Percentiles rank a stretch among this genome's conserved stretches.
phyloP scores from a whole-genome alignment of 2,888 invertebrate species.

The Acrocera orbiculus region DNA sequence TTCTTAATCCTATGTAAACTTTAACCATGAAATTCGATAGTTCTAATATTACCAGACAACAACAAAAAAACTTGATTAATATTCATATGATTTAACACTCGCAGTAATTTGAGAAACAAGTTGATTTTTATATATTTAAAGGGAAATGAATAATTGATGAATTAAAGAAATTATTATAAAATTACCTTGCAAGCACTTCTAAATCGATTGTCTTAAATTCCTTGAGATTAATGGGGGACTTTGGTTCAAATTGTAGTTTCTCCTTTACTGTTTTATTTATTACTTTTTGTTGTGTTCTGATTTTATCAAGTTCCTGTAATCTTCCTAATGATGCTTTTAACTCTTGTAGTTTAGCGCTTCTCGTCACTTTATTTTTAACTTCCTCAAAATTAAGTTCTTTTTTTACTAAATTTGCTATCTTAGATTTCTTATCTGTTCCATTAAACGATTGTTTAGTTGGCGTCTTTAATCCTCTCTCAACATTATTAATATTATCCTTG shows the following conservation, averaged over 20 bases:
- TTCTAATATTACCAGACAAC: too few species aligned
- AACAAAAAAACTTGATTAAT: too few species aligned
- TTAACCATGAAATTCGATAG: too few species aligned
- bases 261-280: constrained; percentile 21
- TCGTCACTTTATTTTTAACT: constrained; percentile 46
- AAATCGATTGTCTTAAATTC: constrained; percentile 58
- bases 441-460: constrained; percentile 30
- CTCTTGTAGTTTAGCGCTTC: constrained; percentile 51
- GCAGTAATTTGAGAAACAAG: too few species aligned
- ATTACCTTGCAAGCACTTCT: constrained; percentile 55
- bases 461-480: constrained; percentile 23
- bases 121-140: too few species aligned
- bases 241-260: too few species aligned
- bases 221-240: constrained; percentile 35
- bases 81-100: too few species aligned
- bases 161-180: constrained; percentile 3
- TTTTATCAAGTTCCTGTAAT: constrained; percentile 45
- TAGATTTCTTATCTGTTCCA: constrained; percentile 26
- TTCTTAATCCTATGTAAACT: too few species aligned
- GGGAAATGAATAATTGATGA: not conserved
- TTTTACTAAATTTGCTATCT: constrained; percentile 32
- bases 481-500: constrained; percentile 20
- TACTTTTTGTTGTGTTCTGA: constrained; percentile 33
- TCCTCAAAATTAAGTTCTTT: constrained; percentile 50
- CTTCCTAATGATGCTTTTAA: constrained; percentile 47